These are phyloP conservation scores for Hyles lineata DNA, from an alignment of 2,888 invertebrate species.

Conservation along the genomic window DNA sequence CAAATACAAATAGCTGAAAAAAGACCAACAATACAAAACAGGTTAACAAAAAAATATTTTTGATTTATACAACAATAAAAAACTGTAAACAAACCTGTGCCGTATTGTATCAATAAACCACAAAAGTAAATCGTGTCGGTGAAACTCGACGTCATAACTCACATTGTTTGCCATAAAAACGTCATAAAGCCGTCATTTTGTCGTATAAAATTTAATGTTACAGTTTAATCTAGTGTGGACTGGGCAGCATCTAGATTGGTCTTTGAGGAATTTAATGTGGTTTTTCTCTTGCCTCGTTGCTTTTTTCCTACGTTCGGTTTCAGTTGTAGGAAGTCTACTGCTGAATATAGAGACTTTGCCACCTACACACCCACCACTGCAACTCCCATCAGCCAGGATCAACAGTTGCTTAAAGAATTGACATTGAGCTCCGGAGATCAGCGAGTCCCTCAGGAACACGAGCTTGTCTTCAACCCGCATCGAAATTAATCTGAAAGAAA, in stretches of 20 bases:
- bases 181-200: conserved; percentile 32
- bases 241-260: neutral
- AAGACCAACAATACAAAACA: no score
- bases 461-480: no score
- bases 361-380: no score
- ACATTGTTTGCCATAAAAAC: conserved; percentile 35
- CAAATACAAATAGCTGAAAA: no score
- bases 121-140: conserved; percentile 16
- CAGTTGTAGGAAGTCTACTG: neutral
- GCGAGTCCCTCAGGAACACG: no score
- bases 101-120: conserved; percentile 17
- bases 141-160: conserved; percentile 13
- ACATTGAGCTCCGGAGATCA: no score
- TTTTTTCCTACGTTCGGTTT: neutral
- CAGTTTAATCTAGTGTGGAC: conserved; percentile 7
- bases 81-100: conserved; percentile 6
- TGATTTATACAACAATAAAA: conserved; percentile 16
- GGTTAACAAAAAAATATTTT: no score
- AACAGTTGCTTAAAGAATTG: no score
- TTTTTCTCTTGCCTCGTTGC: neutral
- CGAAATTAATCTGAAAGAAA: no score
- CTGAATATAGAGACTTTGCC: no score
- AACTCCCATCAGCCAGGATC: no score
- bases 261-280: neutral
- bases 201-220: conserved; percentile 30